These are phyloP conservation scores for Agrochola circellaris DNA, from an alignment of 2,888 invertebrate genomes.

Conservation along the genomic window DNA sequence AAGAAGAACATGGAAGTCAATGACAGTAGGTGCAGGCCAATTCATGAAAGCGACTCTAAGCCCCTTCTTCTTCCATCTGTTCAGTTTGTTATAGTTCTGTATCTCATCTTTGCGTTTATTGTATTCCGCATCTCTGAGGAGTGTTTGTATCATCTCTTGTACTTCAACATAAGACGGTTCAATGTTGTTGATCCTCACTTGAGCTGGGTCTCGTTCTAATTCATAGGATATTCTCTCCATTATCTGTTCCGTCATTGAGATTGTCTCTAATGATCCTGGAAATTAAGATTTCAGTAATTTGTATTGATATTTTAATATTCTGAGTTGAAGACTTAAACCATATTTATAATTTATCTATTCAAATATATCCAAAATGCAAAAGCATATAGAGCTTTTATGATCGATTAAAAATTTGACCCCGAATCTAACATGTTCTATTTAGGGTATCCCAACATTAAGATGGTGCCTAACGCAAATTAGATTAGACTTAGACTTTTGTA, in stretches of 20 bases:
- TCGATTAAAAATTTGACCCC: neutral
- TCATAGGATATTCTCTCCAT: slow-evolving; percentile 92
- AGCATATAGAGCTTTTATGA: neutral
- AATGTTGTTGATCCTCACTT: slow-evolving; percentile 84
- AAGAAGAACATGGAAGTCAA: slow-evolving; percentile 91
- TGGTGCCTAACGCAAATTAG: neutral
- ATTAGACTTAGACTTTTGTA: neutral
- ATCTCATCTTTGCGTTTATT: slow-evolving; percentile 89
- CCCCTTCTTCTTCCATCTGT: slow-evolving; percentile 95
- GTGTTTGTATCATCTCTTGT: slow-evolving; percentile 73
- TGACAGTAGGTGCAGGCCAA: slow-evolving; percentile 90
- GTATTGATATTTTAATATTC: neutral
- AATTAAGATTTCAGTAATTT: slow-evolving; percentile 24
- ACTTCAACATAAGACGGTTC: slow-evolving; percentile 84
- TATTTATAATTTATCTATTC: neutral
- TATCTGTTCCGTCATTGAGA: slow-evolving; percentile 91
- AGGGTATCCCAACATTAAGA: neutral
- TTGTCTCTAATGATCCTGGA: slow-evolving; percentile 91
- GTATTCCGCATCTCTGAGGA: slow-evolving; percentile 87
- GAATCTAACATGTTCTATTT: neutral
- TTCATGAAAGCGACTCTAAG: slow-evolving; percentile 92
- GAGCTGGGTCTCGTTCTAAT: slow-evolving; percentile 89
- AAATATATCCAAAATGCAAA: neutral
- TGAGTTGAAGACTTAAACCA: neutral
- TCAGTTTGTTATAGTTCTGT: slow-evolving; percentile 91